These are phyloP conservation scores for Lepidothrix coronata DNA, from an alignment of 2,113 vertebrate genomes.

Conservation along the genomic window DNA sequence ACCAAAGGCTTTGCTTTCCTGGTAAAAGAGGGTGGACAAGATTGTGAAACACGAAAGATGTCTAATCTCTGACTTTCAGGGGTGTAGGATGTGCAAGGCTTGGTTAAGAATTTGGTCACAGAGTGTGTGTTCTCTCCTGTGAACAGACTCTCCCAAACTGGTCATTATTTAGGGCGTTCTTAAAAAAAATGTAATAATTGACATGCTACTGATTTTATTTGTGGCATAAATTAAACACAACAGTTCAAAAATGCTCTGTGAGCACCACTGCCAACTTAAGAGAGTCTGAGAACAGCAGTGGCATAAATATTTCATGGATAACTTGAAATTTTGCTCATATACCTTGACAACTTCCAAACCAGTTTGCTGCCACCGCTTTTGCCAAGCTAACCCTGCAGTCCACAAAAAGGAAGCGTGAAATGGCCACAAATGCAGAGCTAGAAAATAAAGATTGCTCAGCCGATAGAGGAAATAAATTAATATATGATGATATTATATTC, in stretches of 20 bases:
- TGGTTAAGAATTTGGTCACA: background rate
- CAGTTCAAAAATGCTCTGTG: background rate
- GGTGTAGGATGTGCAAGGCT: background rate
- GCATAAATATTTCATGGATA: conserved; percentile 1
- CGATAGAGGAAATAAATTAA: background rate
- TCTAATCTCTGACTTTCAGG: background rate
- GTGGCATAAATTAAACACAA: background rate
- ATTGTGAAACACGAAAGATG: background rate
- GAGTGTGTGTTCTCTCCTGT: background rate
- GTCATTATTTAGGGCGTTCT: background rate
- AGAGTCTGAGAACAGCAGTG: background rate
- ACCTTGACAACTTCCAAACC: background rate
- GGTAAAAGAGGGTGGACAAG: conserved; percentile 29
- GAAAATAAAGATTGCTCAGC: background rate
- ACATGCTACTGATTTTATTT: background rate
- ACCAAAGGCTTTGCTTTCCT: conserved; percentile 40
- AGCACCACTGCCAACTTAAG: background rate
- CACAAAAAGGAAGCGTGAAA: background rate
- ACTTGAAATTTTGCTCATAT: background rate
- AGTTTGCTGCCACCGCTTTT: background rate
- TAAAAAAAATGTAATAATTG: background rate
- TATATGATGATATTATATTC: background rate
- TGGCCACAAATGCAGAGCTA: background rate
- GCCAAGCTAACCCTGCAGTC: background rate
- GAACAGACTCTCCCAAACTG: background rate